Evolutionary conservation across 2,888 invertebrate genomes (phyloP).

Genomic region (Amphipoea lucens): DNA sequence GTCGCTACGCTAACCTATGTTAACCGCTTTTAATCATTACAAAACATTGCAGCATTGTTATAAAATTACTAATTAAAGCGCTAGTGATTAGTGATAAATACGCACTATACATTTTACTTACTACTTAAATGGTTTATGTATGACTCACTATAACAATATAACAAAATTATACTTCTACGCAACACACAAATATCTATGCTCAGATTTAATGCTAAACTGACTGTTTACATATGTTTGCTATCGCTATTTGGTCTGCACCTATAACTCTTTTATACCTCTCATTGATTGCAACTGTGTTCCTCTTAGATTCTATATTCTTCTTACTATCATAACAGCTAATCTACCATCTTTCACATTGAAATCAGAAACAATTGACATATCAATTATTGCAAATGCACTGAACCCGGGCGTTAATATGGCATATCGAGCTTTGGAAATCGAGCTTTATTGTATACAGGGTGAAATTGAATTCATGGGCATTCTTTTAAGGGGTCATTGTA

Average conservation of each 20-base stretch:
- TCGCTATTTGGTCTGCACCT: slow-evolving; percentile 21
- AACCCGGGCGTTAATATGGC: background rate
- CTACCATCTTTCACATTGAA: background rate
- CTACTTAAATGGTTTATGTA: background rate
- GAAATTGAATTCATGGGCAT: too few relatives aligned
- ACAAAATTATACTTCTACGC: too few relatives aligned
- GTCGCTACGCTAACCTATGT: slow-evolving; percentile 4
- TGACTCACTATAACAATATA: background rate
- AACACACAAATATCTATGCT: background rate
- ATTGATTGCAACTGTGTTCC: background rate
- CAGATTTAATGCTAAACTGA: background rate
- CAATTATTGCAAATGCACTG: background rate
- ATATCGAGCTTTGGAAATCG: background rate
- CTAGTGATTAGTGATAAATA: background rate
- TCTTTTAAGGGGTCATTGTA: too few relatives aligned
- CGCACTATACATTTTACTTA: background rate
- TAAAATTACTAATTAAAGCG: background rate
- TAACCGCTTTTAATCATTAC: background rate
- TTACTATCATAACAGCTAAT: background rate
- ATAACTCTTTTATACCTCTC: too few relatives aligned
- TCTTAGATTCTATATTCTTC: background rate
- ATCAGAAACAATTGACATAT: background rate
- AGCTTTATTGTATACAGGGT: too few relatives aligned
- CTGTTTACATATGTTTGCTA: background rate
- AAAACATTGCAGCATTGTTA: background rate